Percentiles rank a stretch among this genome's conserved stretches.
These are phyloP conservation scores for Gyrodactylus bullatarudis DNA, from an alignment of 1,140 invertebrate genomes.

Conservation along the genomic window DNA sequence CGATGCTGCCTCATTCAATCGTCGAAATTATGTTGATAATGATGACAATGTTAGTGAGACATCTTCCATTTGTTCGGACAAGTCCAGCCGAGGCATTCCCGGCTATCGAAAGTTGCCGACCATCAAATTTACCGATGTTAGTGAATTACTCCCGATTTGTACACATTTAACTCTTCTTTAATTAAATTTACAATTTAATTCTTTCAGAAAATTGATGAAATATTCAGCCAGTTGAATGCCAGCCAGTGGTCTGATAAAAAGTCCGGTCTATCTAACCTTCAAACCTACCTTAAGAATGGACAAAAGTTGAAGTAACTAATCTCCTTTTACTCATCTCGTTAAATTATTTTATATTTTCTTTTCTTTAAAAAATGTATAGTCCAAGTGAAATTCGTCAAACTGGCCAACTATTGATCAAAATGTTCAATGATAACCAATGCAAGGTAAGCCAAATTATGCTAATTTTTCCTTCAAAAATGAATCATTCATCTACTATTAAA, in stretches of 20 bases:
- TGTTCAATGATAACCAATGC: background rate
- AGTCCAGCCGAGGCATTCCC: background rate
- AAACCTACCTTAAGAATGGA: background rate
- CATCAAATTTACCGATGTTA: background rate
- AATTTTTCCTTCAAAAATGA: background rate
- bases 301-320: background rate
- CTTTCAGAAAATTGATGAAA: background rate
- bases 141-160: background rate
- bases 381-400: background rate
- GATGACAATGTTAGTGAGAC: slow-evolving; percentile 6
- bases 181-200: background rate
- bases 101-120: background rate
- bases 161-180: background rate
- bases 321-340: background rate
- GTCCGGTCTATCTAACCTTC: background rate
- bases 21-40: background rate
- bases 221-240: background rate
- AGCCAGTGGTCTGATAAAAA: slow-evolving; percentile 4
- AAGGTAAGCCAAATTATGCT: background rate
- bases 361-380: background rate
- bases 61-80: background rate
- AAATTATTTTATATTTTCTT: background rate
- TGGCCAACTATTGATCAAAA: background rate
- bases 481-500: background rate
- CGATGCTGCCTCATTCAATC: background rate